Evolutionary conservation across 37 sponge, comb jelly and placozoan genomes (phyloP), one percentile per base, ranked within the genome.

Genomic region (Ianthella basta): DNA sequence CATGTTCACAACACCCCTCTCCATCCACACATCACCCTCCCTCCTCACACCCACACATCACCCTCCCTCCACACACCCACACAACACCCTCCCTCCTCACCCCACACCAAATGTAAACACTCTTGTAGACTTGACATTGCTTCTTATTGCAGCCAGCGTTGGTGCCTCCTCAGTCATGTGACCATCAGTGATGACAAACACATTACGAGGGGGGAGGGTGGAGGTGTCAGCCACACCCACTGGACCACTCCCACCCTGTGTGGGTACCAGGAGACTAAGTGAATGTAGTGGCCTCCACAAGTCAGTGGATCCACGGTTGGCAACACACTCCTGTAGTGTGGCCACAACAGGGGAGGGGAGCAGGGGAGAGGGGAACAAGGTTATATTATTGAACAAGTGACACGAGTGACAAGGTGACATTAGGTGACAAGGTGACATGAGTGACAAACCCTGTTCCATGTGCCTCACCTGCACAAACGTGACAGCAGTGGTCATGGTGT

Each of bases 181-280:
- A 82, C 97, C 97, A 90, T 97, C 97, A 44, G 91, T 84, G 65
- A 97, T 82, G 73, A 97, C 50, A 56, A 97, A 95, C 33, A 97
- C 79, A 40, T 91, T 96, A 29, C 91, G 81, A 32, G 93, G 91
- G 34, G 95, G 95, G 66, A 95, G 89, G 29, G 92, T 89, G 61
- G 80, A 75, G 38, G 82, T 80, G 54, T 88, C 87, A 36, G 83
- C 72, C 88, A 53, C 70, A 64, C 54, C 81, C n/a, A 41, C 55
- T 80, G 80, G 61, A 27, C 63, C 73, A 4, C 36, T 40, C 37
- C 14, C 12, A 20, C 18, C 30, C 20, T 72, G 38, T 24, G 80
- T 53, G 21, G 77, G 77, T 23, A 87, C 82, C n/a, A 93, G 83
- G 59, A 94, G 81, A 59, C 86, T 80, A 56, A 94, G 86, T 19